These are phyloP conservation scores for Eptesicus fuscus DNA, from an alignment of 2,113 vertebrate genomes.

Conservation along the genomic window DNA sequence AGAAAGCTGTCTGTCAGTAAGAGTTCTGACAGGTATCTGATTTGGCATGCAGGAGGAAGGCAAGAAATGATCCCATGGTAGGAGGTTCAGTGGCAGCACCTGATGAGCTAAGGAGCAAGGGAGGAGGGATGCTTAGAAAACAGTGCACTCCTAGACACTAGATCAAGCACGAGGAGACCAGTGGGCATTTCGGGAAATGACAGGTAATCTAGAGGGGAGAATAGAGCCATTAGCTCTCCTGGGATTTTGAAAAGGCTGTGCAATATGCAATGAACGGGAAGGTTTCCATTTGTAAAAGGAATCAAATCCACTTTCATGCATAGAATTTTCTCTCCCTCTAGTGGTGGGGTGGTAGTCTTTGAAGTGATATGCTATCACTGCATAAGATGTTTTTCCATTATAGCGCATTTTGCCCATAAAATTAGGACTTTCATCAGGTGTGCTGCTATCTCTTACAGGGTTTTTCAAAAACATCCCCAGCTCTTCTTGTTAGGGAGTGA, in stretches of 20 bases:
- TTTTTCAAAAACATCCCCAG: background rate
- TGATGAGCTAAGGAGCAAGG: background rate
- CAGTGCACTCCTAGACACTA: background rate
- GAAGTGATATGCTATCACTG: background rate
- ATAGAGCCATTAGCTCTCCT: background rate
- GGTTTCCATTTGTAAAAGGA: background rate
- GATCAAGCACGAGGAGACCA: background rate
- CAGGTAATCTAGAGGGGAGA: background rate
- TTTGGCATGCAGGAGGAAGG: constrained; percentile 38
- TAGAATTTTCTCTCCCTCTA: constrained; percentile 70
- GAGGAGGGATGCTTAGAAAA: background rate
- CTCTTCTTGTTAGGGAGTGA: background rate
- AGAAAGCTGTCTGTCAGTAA: constrained; percentile 63
- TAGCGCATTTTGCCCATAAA: background rate
- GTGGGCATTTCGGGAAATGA: constrained; percentile 14
- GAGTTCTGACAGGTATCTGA: constrained; percentile 55
- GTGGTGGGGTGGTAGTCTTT: constrained; percentile 60
- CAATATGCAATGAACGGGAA: background rate
- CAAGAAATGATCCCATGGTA: constrained; percentile 9
- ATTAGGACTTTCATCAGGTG: background rate
- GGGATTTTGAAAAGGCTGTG: background rate
- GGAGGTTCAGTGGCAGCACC: background rate
- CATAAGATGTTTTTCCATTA: constrained; percentile 23
- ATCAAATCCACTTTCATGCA: background rate
- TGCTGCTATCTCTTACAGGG: background rate